Base-by-base conservation (phyloP, 2,113 vertebrate species). In the Alethe diademata region DNA sequence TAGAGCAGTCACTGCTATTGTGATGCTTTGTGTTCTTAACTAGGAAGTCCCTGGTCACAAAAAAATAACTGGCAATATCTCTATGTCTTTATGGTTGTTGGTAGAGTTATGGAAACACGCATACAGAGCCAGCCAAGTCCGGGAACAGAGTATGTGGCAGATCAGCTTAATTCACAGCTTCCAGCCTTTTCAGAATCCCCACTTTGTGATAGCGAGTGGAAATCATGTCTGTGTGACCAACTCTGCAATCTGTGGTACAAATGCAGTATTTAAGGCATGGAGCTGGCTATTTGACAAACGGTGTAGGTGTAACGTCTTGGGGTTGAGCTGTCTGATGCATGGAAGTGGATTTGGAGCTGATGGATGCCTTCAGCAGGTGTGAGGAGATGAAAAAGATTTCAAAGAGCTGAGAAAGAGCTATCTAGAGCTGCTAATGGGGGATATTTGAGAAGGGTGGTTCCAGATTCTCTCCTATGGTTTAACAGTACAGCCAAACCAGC, bases 151-250 rank as follows among this genome's bases (percentile, higher is more conserved):
- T 35, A 48, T 71, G 38, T 19, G 33, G 31, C n/a, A 45, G 8
- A 22, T 78, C 25, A 35, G 22, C 31, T 81, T 60, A 51, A 67
- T 75, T 82, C 19, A 35, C 28, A 65, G 10, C 25, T 72, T 48
- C 9, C 28, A 57, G 45, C 13, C 50, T 69, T 60, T 76, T 43
- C 24, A 31, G 20, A 14, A 35, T 69, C 43, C 38, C 2, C 0
- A 29, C 6, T 53, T 19, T 74, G 33, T 23, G 35, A 60, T 10
- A 57, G 24, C 20, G 15, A 72, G 28, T 57, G 40, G 16, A 73
- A 66, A 48, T 65, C 22, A 2, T 1, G 8, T 43, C 22, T 1
- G 0, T 28, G 4, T 33, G 16, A 43, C 43, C 35, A 24, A 0
- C 14, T 70, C 33, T 36, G 47, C 62, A 65, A 76, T 45, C 13